These are phyloP conservation scores for Zaprionus gabonicus DNA, from an alignment of 1,140 invertebrate species.

Conservation along the genomic window DNA sequence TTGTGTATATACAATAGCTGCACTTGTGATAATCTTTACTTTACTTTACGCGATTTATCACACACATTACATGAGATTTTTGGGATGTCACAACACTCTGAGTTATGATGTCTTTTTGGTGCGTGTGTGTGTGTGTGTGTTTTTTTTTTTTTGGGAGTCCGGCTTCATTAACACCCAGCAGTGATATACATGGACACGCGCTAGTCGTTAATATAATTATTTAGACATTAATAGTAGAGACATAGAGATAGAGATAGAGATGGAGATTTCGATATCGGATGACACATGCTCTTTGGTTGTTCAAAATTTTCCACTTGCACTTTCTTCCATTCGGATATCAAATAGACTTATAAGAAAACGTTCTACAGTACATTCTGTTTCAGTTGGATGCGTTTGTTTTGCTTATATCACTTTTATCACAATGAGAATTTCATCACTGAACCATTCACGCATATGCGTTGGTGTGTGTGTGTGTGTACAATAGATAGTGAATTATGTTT, in stretches of 20 bases:
- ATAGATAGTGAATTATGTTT: conserved; percentile 28
- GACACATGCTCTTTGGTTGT: conserved; percentile 10
- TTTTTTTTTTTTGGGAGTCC: conserved; percentile 22
- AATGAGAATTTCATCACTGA: conserved; percentile 35
- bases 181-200: conserved; percentile 57
- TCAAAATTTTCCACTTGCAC: conserved; percentile 42
- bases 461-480: not conserved
- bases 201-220: conserved; percentile 73
- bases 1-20: not conserved
- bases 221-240: conserved; percentile 55
- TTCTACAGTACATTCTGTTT: conserved; percentile 30
- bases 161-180: conserved; percentile 61
- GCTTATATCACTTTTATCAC: conserved; percentile 14
- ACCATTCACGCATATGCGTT: conserved; percentile 3
- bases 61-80: conserved; percentile 20
- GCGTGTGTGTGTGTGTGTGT: conserved; percentile 21
- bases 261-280: conserved; percentile 8
- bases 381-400: not conserved
- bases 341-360: conserved; percentile 16
- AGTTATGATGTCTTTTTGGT: conserved; percentile 16
- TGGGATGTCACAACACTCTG: conserved; percentile 10
- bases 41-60: not conserved
- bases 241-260: not conserved
- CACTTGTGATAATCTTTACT: conserved; percentile 1
- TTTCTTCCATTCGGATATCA: not conserved